Conservation (phyloP, 2,113 vertebrate genomes). For the Pituophis catenifer region DNA sequence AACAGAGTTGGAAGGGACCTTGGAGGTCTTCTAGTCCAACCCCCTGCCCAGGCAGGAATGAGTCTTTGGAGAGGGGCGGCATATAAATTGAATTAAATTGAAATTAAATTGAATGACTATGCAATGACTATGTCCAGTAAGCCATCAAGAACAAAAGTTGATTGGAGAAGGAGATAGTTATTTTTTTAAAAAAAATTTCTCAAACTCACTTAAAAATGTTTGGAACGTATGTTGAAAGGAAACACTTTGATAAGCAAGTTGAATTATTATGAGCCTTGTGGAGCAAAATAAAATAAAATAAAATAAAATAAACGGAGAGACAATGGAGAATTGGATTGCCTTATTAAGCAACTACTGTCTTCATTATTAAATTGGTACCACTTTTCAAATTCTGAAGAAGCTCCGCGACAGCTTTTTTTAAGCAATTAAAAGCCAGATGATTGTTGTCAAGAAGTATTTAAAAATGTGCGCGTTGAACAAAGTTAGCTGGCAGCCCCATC, state of each 20-base stretch:
- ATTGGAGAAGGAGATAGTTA: background rate
- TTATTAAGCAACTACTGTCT: background rate
- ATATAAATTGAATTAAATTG: no score
- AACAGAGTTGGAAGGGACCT: no score
- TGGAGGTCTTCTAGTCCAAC: no score
- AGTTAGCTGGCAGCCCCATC: constrained; percentile 19
- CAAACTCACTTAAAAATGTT: background rate
- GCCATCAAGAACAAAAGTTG: background rate
- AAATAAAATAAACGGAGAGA: background rate
- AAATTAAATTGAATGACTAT: background rate
- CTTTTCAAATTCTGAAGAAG: background rate
- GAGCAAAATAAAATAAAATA: background rate
- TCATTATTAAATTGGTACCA: background rate
- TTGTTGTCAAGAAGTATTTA: background rate
- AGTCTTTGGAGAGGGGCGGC: no score
- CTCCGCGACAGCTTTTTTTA: background rate
- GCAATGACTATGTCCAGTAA: background rate
- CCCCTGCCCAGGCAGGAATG: no score
- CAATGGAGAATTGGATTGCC: background rate
- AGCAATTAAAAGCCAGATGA: constrained; percentile 38
- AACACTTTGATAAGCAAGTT: background rate
- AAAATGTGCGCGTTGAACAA: constrained; percentile 11
- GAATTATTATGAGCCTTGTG: background rate
- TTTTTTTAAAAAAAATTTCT: background rate
- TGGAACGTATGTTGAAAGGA: background rate